phyloP scores from a whole-genome alignment of 2,888 invertebrate species.

The Trichacis sp. region DNA sequence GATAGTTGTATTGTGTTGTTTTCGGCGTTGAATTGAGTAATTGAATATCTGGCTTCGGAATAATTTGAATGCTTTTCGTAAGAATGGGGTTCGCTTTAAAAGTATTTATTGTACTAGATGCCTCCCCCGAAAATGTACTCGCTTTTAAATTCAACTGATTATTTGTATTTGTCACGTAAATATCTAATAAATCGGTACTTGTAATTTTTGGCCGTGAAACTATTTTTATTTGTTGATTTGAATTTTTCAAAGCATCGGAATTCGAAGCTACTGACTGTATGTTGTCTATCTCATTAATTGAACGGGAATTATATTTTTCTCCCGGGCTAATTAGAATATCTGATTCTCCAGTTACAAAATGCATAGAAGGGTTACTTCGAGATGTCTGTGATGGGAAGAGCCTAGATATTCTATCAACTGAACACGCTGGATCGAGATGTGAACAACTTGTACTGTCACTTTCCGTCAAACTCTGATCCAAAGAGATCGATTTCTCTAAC shows the following conservation, averaged over 20 bases:
- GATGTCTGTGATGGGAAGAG: neutral
- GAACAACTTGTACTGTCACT: neutral
- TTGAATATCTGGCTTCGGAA: too few relatives aligned
- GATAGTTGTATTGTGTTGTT: conserved; percentile 65
- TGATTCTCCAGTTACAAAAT: neutral
- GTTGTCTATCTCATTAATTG: too few relatives aligned
- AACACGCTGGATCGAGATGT: neutral
- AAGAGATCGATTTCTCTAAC: neutral
- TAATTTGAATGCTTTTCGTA: too few relatives aligned
- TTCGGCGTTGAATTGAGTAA: conserved; percentile 33
- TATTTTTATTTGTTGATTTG: conserved; percentile 32
- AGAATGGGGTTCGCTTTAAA: too few relatives aligned
- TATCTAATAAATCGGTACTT: neutral
- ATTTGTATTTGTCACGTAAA: neutral
- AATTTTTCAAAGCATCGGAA: too few relatives aligned
- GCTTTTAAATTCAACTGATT: neutral
- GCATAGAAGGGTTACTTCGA: neutral
- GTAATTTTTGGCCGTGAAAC: conserved; percentile 30
- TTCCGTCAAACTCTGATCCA: neutral
- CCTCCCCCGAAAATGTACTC: neutral
- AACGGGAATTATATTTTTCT: too few relatives aligned
- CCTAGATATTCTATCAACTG: neutral
- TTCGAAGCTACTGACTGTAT: too few relatives aligned
- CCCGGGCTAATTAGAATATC: neutral
- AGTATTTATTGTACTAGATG: too few relatives aligned